Conservation (phyloP, 2,888 invertebrate species). For the Thereva nobilitata region DNA sequence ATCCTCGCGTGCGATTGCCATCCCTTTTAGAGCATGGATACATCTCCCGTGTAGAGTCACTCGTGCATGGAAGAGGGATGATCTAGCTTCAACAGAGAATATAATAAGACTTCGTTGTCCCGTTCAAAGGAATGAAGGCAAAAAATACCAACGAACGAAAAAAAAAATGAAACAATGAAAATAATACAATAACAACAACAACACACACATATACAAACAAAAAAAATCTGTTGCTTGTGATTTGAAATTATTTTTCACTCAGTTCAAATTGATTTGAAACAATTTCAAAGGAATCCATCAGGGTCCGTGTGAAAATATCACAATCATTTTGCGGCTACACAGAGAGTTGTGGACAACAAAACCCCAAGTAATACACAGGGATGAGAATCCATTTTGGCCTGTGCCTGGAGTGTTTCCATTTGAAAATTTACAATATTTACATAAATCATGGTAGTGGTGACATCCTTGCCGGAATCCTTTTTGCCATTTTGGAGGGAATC, state of each 20-base stretch:
- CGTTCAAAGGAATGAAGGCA: too few relatives aligned
- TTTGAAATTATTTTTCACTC: conserved; percentile 32
- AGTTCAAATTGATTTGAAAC: conserved; percentile 33
- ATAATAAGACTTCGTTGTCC: too few relatives aligned
- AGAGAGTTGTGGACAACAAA: too few relatives aligned
- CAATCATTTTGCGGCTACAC: too few relatives aligned
- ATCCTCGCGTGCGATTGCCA: conserved; percentile 25
- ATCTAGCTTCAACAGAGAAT: conserved; percentile 6
- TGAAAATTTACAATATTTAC: too few relatives aligned
- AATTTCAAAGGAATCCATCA: conserved; percentile 28
- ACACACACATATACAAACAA: conserved; percentile 20
- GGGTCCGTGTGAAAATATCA: background rate
- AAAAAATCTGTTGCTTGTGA: conserved; percentile 29
- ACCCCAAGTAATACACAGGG: too few relatives aligned
- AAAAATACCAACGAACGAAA: too few relatives aligned
- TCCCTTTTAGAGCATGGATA: background rate
- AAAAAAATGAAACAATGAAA: background rate
- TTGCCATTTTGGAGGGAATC: too few relatives aligned
- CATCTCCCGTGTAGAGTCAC: background rate
- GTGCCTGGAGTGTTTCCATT: too few relatives aligned
- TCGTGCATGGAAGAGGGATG: conserved; percentile 32
- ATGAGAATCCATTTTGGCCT: too few relatives aligned
- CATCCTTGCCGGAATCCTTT: too few relatives aligned
- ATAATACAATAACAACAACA: conserved; percentile 23
- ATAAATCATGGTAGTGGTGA: too few relatives aligned